These are phyloP conservation scores for Malthinus flaveolus DNA, from an alignment of 2,888 invertebrate species.

Conservation along the genomic window DNA sequence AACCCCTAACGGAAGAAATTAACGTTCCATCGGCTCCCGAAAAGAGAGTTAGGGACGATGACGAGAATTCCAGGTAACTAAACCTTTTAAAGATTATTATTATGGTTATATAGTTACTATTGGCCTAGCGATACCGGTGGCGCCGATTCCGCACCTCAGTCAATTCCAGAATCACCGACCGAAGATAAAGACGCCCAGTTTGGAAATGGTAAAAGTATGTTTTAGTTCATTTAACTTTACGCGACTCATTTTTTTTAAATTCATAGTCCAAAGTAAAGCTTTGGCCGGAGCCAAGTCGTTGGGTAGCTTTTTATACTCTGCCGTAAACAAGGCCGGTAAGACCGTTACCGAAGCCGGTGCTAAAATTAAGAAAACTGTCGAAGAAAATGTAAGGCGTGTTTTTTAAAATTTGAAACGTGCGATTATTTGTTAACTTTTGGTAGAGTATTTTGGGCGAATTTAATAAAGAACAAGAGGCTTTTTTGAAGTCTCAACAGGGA, in stretches of 20 bases:
- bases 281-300: constrained; percentile 88
- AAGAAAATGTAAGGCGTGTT: constrained; percentile 82
- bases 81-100: constrained; percentile 39
- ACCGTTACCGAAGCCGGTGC: constrained; percentile 87
- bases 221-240: constrained; percentile 31
- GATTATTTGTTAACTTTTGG: constrained; percentile 12
- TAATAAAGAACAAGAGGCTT: constrained; percentile 95
- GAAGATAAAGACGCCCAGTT: constrained; percentile 80
- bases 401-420: not conserved
- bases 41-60: constrained; percentile 64
- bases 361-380: constrained; percentile 94
- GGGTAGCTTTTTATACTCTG: constrained; percentile 91
- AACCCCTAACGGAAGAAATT: constrained; percentile 49
- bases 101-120: constrained; percentile 8
- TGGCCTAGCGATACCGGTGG: constrained; percentile 82
- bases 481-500: constrained; percentile 83
- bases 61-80: constrained; percentile 82
- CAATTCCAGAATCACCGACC: constrained; percentile 77
- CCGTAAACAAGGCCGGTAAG: constrained; percentile 94
- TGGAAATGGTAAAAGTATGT: constrained; percentile 65
- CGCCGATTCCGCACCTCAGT: constrained; percentile 84
- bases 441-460: constrained; percentile 96
- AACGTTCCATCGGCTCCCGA: constrained; percentile 55
- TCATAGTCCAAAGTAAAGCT: constrained; percentile 83
- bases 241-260: constrained; percentile 44